Base-by-base conservation (phyloP, 92 coral and sea anemone species). In the Zoanthus sociatus region DNA sequence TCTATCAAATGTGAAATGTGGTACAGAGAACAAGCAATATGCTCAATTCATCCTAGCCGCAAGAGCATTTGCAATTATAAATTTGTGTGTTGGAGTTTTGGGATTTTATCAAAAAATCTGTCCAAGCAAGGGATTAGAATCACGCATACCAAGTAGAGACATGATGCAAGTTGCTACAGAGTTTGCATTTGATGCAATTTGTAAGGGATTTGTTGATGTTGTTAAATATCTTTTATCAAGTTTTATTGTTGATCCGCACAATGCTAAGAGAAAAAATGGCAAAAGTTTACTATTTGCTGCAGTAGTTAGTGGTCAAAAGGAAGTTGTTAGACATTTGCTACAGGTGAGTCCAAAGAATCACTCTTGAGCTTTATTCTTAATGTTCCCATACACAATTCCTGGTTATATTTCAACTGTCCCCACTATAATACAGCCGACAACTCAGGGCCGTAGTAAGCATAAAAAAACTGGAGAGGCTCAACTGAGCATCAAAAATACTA, bases 51-150 rank as follows among this genome's bases (percentile, higher is more conserved):
- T 96, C 82, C 58, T 96, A 33, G 95, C 98, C 51, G 91, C 98
- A 53, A 91, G 98, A 60, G 95, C 98, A 63, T 94, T 96, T 94
- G 93, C 98, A 60, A 47, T 96, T 68, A 92, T 93, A 10, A 94
- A 87, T 51, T 69, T 96, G 42, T 87, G 91, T 74, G 70, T 87
- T 15, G 98, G 96, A 0, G 89, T 93, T 21, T 68, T 96, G 13
- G 93, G 86, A 18, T 96, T 96, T 87, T 96, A 74, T 81, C 91
- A 93, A 46, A 69, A 86, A 68, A 73, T 90, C 66, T 55, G 56
- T 32, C 20, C 54, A 13, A 67, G 26, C 14, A 60, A 31, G 32
- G 55, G 82, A 33, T 75, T 53, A 18, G 71, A 74, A 69, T 82
- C 90, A 13, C 56, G 72, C 30, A 79, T 89, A 47, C 90, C 76